These are phyloP conservation scores for Marmota flaviventris DNA, from an alignment of 2,113 vertebrate species.

Conservation along the genomic window DNA sequence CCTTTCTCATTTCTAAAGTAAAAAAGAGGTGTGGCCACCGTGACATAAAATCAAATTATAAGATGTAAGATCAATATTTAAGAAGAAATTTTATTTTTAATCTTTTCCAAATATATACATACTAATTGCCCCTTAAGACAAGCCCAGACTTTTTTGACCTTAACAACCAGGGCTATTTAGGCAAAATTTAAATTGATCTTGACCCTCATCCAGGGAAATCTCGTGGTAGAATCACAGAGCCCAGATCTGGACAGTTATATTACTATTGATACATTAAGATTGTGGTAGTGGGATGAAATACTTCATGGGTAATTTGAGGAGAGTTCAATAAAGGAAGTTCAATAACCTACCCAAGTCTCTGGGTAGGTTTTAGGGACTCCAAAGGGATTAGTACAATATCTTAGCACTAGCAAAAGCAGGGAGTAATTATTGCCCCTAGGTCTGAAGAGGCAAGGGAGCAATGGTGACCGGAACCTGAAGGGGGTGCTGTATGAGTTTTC, in stretches of 20 bases:
- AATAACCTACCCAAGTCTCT: not conserved
- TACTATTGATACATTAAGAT: not conserved
- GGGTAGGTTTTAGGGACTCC: not conserved
- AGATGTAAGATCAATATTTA: too few species aligned
- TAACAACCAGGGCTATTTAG: not conserved
- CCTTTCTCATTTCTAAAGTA: constrained; percentile 27
- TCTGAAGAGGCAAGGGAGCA: not conserved
- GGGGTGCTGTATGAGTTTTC: not conserved
- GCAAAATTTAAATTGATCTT: not conserved
- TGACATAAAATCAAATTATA: constrained; percentile 1
- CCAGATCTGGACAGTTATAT: not conserved
- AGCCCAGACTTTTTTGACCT: not conserved
- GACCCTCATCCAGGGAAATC: not conserved
- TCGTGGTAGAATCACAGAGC: not conserved
- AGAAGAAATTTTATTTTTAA: not conserved
- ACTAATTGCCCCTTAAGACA: not conserved
- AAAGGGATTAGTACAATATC: not conserved
- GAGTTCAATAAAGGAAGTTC: not conserved
- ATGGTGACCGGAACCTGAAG: not conserved
- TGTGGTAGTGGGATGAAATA: not conserved
- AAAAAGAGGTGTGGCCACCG: not conserved
- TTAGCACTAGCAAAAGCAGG: not conserved
- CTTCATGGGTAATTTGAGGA: not conserved
- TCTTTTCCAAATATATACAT: constrained; percentile 36
- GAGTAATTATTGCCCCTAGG: not conserved